phyloP scores from a whole-genome alignment of 2,888 invertebrate species.

The Dryobota labecula region DNA sequence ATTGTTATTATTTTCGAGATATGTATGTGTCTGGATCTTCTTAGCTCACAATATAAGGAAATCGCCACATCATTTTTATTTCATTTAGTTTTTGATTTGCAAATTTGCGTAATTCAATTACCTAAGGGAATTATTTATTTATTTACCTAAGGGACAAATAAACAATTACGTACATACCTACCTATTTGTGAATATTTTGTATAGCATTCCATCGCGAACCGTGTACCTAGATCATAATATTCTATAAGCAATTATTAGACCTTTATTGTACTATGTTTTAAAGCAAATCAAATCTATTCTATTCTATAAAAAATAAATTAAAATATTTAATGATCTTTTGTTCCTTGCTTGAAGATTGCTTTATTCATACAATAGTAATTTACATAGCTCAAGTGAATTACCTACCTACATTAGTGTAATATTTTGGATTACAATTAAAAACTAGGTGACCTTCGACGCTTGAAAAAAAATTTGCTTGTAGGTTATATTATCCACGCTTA shows the following conservation, averaged over 20 bases:
- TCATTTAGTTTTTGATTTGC: not conserved
- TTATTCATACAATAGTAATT: constrained; percentile 26
- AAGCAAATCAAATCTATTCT: not conserved
- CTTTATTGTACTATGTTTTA: not conserved
- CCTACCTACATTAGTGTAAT: not conserved
- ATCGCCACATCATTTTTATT: not conserved
- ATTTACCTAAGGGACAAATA: too few relatives aligned
- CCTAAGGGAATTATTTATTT: too few relatives aligned
- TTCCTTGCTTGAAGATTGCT: too few relatives aligned
- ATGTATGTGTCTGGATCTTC: not conserved
- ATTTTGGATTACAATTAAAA: not conserved
- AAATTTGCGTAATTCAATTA: not conserved
- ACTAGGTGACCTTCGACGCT: not conserved
- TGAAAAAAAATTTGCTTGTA: too few relatives aligned
- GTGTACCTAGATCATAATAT: not conserved
- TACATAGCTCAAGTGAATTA: not conserved
- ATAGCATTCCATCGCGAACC: not conserved
- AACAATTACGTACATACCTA: not conserved
- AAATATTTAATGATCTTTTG: not conserved
- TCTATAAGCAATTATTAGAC: not conserved
- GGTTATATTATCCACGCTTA: not conserved
- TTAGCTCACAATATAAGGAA: not conserved
- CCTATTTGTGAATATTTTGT: not conserved
- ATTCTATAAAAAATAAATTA: constrained; percentile 7
- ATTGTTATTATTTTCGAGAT: not conserved